A percentile compares a stretch with the other conserved stretches of the same genome.
These are phyloP conservation scores for Notiomystis cincta DNA, from an alignment of 2,113 vertebrate genomes.

Conservation along the genomic window DNA sequence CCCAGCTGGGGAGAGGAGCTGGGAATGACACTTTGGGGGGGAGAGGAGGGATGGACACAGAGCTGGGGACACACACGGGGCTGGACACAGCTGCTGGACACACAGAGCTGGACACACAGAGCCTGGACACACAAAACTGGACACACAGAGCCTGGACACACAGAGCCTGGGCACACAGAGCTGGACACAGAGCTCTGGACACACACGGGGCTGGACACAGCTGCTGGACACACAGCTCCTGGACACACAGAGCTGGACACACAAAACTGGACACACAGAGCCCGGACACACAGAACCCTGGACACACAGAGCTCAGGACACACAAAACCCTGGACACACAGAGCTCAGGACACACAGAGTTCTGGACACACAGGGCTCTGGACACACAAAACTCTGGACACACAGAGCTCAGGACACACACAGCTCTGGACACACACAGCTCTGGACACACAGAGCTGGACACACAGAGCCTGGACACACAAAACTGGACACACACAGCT, in stretches of 20 bases:
- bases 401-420: neutral
- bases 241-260: neutral
- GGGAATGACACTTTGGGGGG: accelerated
- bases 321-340: neutral
- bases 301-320: neutral
- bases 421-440: neutral
- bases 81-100: neutral
- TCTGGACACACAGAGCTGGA: neutral
- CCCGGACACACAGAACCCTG: neutral
- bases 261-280: too few species aligned
- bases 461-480: neutral
- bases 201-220: neutral
- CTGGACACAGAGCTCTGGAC: neutral
- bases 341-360: neutral
- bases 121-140: neutral
- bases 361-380: neutral
- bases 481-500: neutral
- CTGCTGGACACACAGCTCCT: neutral
- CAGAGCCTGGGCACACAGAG: too few species aligned
- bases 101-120: neutral
- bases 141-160: too few species aligned
- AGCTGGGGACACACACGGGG: neutral
- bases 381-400: neutral
- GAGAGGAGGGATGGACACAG: neutral
- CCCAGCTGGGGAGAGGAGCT: neutral